Base-by-base conservation (phyloP, 2,888 invertebrate species). In the Leptodirus hochenwartii region DNA sequence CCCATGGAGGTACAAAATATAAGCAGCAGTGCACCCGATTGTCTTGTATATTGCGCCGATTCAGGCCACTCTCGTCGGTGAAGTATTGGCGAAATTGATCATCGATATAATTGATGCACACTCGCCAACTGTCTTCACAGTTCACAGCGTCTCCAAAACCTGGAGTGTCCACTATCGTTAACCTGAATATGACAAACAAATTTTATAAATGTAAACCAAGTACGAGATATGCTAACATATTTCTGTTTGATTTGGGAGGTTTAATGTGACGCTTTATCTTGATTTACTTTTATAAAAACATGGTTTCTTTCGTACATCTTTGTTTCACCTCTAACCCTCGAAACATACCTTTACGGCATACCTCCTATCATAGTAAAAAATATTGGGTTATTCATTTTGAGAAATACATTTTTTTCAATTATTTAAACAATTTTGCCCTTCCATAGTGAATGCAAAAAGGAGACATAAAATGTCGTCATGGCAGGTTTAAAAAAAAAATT, bases 121-220 rank as follows among this genome's bases (percentile, higher is more conserved):
- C 78, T 39, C 81, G 70, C 84, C 88, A 91, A 39, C 90, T 90
- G 47, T 91, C 87, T 46, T 88, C 87, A 47, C 85, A 84, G 52
- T 90, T 88, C 28, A 93, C 71, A 8, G 87, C 77, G 54, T 93
- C 91, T 8, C 90, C 91, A 48, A 87, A 93, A 1, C 91, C 82
- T n/a, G 91, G 93, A 1, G 91, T 93, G 50, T 93, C 91, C 5
- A 91, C 88, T 37, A 91, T 80, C 1, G 90, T 91, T 35, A 93
- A 59, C 36, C 56, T 51, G 32, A 30, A 43, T 41, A 28, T n/a
- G n/a, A n/a, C n/a, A n/a, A n/a, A 33, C n/a, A 25, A 14, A 29
- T 9, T 9, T 25, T 25, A 26, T 15, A 9, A 20, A 9, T 8
- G 20, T 8, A n/a, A 8, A 6, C 12, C 25, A 10, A 8, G 20